Evolutionary conservation across 2,797 vertebrate genomes (phyloP).

Genomic region (Eulemur mongoz): DNA sequence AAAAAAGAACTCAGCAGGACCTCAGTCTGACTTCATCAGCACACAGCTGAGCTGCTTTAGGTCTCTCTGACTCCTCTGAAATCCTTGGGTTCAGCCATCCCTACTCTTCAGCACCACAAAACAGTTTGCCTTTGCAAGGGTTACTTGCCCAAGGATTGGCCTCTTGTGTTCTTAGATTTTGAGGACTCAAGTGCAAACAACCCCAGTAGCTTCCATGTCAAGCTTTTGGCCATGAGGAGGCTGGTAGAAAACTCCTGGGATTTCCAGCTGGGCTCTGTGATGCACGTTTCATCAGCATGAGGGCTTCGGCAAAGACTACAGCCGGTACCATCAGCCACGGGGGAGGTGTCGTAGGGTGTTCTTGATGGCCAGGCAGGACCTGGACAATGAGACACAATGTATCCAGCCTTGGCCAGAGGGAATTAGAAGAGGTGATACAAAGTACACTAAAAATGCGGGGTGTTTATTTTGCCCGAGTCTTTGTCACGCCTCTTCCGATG

Average conservation of each 20-base stretch:
- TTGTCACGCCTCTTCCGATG: neutral
- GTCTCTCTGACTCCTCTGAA: neutral
- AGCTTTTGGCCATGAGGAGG: neutral
- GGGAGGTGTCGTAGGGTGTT: neutral
- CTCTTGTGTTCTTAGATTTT: neutral
- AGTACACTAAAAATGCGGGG: neutral
- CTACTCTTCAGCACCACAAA: neutral
- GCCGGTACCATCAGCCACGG: neutral
- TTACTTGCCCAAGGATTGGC: neutral
- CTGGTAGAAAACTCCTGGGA: neutral
- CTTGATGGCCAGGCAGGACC: neutral
- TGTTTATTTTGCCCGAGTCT: neutral
- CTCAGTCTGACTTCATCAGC: neutral
- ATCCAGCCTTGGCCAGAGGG: neutral
- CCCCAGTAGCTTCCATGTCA: neutral
- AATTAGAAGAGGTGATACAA: neutral
- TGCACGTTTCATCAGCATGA: neutral
- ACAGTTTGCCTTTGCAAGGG: neutral
- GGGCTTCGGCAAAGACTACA: neutral
- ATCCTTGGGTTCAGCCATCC: neutral
- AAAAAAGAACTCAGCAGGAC: neutral
- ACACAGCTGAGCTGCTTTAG: neutral
- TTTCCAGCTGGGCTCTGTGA: neutral
- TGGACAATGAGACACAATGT: neutral
- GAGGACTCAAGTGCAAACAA: neutral